Evolutionary conservation across 1,140 invertebrate species (phyloP), one percentile per base, ranked within the genome.

Genomic region (Oreohelix idahoensis): DNA sequence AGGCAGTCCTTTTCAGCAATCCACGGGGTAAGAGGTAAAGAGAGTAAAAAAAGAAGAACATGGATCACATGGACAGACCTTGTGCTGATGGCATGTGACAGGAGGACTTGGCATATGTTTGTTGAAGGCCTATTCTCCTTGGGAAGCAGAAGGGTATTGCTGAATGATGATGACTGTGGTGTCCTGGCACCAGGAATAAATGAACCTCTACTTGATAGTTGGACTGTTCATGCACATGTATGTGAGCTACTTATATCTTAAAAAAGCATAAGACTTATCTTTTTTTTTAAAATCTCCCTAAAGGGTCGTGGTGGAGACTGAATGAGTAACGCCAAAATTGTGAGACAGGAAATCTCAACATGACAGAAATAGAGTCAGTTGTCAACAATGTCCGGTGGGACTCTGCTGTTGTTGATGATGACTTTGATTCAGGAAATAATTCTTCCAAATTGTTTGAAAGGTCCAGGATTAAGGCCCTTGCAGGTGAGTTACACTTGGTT

Each of bases 401-500:
- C 53, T 83, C 87, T 36, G 87, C 87, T 42, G 88, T 89, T 83
- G 88, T 87, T 92, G 97, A 98, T 93, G 94, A 94, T 83, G 98
- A 99, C 94, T 99, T 99, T 94, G 99, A 99, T 94, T 98, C 98
- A 89, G 98, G 98, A 90, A 99, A 99, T 93, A 98, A 97, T 87
- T 99, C 98, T 86, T 99, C 98, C 85, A 95, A 98, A 91, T 95
- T 99, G 73, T 99, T 99, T 94, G 98, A 99, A 95, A 95, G 98
- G 92, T 98, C 97, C 88, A 96, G 98, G 90, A 99, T 99, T 90
- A 99, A 99, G 94, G 98, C 98, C 84, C 94, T 99, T 89, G 98
- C 98, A 92, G 97, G 97, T 98, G 92, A 93, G 93, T 58, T 45
- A 15, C 36, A 78, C 36, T 32, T 58, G 17, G 20, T 32, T 78